phyloP scores from a whole-genome alignment of 2,113 vertebrate species.

The Tachysurus vachellii region DNA sequence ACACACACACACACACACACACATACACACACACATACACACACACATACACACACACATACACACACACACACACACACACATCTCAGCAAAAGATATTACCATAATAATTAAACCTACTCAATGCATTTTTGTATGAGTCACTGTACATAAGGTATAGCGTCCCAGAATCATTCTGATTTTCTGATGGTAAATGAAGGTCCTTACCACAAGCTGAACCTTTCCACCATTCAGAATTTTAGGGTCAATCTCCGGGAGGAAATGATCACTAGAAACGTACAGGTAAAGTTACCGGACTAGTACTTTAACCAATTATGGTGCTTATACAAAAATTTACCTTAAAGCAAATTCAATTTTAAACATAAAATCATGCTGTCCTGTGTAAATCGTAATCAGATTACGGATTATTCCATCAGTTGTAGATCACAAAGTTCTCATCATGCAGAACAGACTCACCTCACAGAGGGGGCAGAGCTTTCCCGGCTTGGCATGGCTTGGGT shows the following conservation, averaged over 20 bases:
- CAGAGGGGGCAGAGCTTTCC: conserved; percentile 61
- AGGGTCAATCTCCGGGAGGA: conserved; percentile 85
- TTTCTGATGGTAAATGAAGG: background rate
- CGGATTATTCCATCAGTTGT: conserved; percentile 2
- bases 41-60: too few relatives aligned
- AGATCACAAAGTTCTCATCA: conserved; percentile 5
- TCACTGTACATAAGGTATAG: background rate
- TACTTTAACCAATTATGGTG: conserved; percentile 12
- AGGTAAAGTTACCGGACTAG: conserved; percentile 21
- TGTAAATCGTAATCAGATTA: conserved; percentile 13
- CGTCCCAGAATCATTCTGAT: background rate
- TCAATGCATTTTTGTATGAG: background rate
- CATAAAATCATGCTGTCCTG: conserved; percentile 1
- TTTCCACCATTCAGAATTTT: conserved; percentile 75
- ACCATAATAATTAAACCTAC: background rate
- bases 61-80: conserved; percentile 20
- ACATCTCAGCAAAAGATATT: background rate
- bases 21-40: background rate
- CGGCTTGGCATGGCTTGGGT: conserved; percentile 69
- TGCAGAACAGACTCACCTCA: conserved; percentile 75
- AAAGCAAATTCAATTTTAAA: conserved; percentile 19
- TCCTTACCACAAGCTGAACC: conserved; percentile 89
- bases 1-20: conserved; percentile 15
- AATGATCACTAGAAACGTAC: conserved; percentile 69
- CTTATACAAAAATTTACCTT: conserved; percentile 14